Conservation (phyloP, 2,113 vertebrate genomes). For the Variabilichromis moorii region DNA sequence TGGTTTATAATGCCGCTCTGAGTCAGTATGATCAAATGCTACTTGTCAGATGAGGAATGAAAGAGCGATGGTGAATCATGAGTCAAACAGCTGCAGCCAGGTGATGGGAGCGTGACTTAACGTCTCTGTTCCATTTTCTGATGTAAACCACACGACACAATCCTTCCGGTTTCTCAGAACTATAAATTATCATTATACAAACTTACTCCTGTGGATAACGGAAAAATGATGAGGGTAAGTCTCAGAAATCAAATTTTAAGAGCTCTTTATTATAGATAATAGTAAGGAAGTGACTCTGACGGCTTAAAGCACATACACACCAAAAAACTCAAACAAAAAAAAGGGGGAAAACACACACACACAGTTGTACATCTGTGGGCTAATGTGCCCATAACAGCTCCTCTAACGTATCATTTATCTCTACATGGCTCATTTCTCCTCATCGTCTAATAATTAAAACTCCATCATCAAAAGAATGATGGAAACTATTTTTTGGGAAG, state of each 20-base stretch:
- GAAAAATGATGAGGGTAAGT: neutral
- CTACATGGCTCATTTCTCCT: conserved; percentile 32
- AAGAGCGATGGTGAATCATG: neutral
- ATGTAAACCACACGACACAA: neutral
- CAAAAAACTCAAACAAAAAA: neutral
- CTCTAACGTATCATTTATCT: conserved; percentile 11
- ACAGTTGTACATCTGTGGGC: neutral
- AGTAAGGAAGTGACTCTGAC: neutral
- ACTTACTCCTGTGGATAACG: neutral
- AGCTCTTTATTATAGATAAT: neutral
- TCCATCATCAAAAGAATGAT: conserved; percentile 29
- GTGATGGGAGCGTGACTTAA: neutral
- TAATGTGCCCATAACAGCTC: neutral
- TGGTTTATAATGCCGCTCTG: neutral
- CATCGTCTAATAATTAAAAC: conserved; percentile 42
- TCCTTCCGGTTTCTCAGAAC: neutral
- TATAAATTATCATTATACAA: neutral
- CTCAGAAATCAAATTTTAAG: neutral
- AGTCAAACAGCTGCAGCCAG: neutral
- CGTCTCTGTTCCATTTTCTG: neutral
- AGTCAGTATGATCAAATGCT: neutral
- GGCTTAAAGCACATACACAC: neutral
- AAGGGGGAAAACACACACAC: neutral
- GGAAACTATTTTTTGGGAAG: conserved; percentile 20
- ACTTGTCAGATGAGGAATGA: neutral